Conservation (phyloP, 1,140 invertebrate genomes). For the Nasonia vitripennis region DNA sequence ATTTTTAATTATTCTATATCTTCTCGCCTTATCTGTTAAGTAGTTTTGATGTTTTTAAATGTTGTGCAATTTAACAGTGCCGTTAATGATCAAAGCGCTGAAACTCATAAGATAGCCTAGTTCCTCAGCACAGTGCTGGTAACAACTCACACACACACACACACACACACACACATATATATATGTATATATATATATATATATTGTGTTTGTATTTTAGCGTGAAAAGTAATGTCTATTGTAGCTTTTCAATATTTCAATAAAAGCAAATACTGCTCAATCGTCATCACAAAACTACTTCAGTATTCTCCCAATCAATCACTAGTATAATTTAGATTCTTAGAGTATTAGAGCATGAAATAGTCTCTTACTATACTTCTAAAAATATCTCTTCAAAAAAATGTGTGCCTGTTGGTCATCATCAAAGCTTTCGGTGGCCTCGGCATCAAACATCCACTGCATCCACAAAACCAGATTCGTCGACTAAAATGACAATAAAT, state of each 20-base stretch:
- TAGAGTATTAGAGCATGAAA: constrained; percentile 39
- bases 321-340: not conserved
- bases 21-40: constrained; percentile 43
- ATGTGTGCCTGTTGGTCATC: constrained; percentile 73
- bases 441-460: constrained; percentile 66
- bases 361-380: constrained; percentile 6
- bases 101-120: constrained; percentile 39
- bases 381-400: constrained; percentile 55
- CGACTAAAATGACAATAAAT: constrained; percentile 52
- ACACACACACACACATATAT: too few species aligned
- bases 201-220: constrained; percentile 40
- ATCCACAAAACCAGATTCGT: constrained; percentile 73
- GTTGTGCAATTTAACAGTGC: constrained; percentile 51
- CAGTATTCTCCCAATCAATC: constrained; percentile 12
- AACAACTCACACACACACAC: too few species aligned
- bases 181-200: constrained; percentile 20
- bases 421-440: constrained; percentile 62
- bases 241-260: constrained; percentile 63
- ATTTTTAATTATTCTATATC: constrained; percentile 40
- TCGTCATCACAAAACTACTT: constrained; percentile 28
- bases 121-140: constrained; percentile 33
- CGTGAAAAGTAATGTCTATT: constrained; percentile 55
- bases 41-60: constrained; percentile 49
- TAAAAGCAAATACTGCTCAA: constrained; percentile 58
- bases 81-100: constrained; percentile 20